Percentiles rank a stretch among this genome's conserved stretches.
phyloP scores from a whole-genome alignment of 2,888 invertebrate genomes.

The Chrysolina oricalcia region DNA sequence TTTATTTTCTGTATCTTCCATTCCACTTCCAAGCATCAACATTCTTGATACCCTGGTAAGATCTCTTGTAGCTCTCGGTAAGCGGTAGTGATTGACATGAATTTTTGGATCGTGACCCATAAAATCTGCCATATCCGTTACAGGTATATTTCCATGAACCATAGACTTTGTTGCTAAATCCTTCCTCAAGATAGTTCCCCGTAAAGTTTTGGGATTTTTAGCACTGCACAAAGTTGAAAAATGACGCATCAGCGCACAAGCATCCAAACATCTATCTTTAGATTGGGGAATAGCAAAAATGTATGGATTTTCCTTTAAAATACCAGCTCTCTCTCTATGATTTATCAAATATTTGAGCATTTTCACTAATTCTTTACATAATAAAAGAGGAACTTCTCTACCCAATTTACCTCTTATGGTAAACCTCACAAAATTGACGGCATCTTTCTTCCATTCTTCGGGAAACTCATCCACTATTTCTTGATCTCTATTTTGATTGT shows the following conservation, averaged over 20 bases:
- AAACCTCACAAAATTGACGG: conserved; percentile 28
- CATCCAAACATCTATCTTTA: no score
- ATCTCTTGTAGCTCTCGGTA: conserved; percentile 19
- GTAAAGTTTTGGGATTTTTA: conserved; percentile 12
- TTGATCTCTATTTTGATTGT: conserved; percentile 21
- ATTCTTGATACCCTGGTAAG: conserved; percentile 16
- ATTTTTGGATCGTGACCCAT: conserved; percentile 3
- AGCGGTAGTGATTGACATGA: background rate
- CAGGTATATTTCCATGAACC: background rate
- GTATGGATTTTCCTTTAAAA: background rate
- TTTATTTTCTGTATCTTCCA: conserved; percentile 26
- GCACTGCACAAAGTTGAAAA: conserved; percentile 8
- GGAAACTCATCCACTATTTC: conserved; percentile 23
- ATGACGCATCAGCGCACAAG: background rate
- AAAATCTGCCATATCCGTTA: background rate
- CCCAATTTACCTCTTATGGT: conserved; percentile 29
- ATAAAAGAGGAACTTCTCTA: background rate
- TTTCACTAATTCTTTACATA: conserved; percentile 1
- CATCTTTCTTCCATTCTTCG: conserved; percentile 19
- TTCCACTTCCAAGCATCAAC: conserved; percentile 14
- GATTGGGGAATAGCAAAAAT: no score
- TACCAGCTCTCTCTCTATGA: conserved; percentile 6
- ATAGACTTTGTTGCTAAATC: background rate
- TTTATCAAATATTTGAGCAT: no score
- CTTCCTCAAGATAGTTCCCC: conserved; percentile 12